Evolutionary conservation across 2,888 invertebrate species (phyloP).

Genomic region (Dioctria linearis): DNA sequence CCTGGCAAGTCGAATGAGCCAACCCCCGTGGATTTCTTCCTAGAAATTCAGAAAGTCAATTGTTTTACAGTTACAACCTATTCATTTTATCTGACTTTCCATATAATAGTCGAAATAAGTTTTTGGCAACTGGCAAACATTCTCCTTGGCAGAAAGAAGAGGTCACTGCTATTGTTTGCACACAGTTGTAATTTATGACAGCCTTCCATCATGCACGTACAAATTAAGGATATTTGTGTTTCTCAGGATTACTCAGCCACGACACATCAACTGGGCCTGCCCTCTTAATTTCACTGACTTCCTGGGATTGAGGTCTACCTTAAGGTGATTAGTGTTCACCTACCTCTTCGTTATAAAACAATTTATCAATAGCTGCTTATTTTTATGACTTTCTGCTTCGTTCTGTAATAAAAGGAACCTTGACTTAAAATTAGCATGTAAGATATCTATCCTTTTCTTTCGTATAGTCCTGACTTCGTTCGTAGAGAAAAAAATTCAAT

Average conservation of each 20-base stretch:
- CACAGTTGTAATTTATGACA: constrained; percentile 38
- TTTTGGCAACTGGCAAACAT: constrained; percentile 24
- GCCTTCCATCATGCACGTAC: background rate
- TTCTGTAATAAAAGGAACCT: background rate
- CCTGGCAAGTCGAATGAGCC: background rate
- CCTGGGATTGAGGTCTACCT: constrained; percentile 38
- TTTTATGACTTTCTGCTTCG: background rate
- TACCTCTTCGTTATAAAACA: constrained; percentile 11
- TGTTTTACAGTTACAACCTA: constrained; percentile 39
- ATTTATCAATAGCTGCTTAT: constrained; percentile 6
- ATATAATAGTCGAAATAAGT: background rate
- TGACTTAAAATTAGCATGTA: constrained; percentile 1
- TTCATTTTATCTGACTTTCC: constrained; percentile 30
- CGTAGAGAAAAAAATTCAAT: too few relatives aligned
- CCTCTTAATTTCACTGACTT: constrained; percentile 13
- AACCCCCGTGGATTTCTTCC: constrained; percentile 27
- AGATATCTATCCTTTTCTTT: too few relatives aligned
- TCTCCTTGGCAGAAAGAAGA: background rate
- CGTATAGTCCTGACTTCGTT: too few relatives aligned
- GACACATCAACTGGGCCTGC: background rate
- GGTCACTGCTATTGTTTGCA: constrained; percentile 4
- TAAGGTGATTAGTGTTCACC: constrained; percentile 2
- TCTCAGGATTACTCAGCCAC: constrained; percentile 1
- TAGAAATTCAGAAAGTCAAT: constrained; percentile 47
- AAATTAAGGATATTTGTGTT: constrained; percentile 13